Base-by-base conservation (phyloP, 1,140 invertebrate genomes). In the Goniozus legneri region DNA sequence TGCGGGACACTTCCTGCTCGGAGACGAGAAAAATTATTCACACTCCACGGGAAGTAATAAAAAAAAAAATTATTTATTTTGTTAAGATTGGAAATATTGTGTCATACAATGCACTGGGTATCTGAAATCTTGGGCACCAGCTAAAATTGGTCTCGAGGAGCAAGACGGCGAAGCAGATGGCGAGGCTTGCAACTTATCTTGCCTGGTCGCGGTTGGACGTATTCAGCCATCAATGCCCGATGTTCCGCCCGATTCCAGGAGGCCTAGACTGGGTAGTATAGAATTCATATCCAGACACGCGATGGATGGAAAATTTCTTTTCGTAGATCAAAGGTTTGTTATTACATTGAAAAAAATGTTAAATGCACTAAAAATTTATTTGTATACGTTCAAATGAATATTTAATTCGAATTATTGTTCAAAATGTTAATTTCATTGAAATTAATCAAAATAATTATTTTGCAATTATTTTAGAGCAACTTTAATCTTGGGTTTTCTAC, bases 221-320 rank as follows among this genome's bases (percentile, higher is more conserved):
- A 73, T 87, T 1, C 80, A 88, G 44, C 80, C 84, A 3, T 58
- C 64, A 8, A 37, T 56, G 30, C 30, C 54, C 22, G 60, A 50
- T 13, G 16, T 58, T 21, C 42, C 60, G 14, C 50, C 58, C 22
- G 56, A 57, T 16, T 64, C 58, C 33, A 62, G 54, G 30, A 64
- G 61, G 33, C 64, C 69, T 7, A 54, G 54, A 35, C 59, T 70
- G 10, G 57, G 63, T 8, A 60, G 62, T 12, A 72, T 75, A 37
- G 93, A 97, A 76, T 98, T 97, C 62, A 91, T 97, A 40, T 95
- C 93, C 14, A 83, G 95, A 14, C 95, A 98, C 76, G 88, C 89
- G 15, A 85, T 92, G 50, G 95, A 98, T 62, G 95, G 95, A 10
- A 97, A 97, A 71, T 97, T 98, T 74, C 90, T 95, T 13, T 98